Base-by-base conservation (phyloP, 2,888 invertebrate genomes). In the Hoplodrina blanda region DNA sequence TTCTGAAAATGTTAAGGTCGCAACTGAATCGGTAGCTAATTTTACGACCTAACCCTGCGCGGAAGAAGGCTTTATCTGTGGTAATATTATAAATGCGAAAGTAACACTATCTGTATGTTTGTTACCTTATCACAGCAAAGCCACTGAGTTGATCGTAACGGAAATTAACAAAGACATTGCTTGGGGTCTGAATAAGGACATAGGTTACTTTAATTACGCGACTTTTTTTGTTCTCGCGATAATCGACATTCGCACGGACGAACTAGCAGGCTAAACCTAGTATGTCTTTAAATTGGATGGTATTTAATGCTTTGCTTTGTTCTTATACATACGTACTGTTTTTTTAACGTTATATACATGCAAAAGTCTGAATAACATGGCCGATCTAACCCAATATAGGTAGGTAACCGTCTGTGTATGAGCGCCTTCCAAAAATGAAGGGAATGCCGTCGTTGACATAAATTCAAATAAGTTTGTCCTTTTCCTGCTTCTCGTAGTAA, bases 1-100 rank as follows among this genome's bases (percentile, higher is more conserved):
- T 62, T 53, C 41, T 44, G 52, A 50, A 57, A 66, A 56, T 69
- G 65, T 75, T 49, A 66, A 81, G 71, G 77, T 62, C 52, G 30
- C 15, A 33, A 52, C 61, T 73, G 55, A 55, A 62, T 79, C 17
- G 13, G 46, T 46, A 25, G 25, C 1, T 15, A 54, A 60, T 57
- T 33, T 61, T 62, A 44, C 10, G 44, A n/a, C 44, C 49, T 54
- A 30, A n/a, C n/a, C 20, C 13, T 17, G 33, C 4, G 13, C 13
- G 46, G 41, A 49, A 30, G 46, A 72, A 49, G 17, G 6, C 25
- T 73, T 50, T n/a, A 11, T 20, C 20, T 8, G 8, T 8, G n/a
- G n/a, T n/a, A n/a, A n/a, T n/a, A n/a, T n/a, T n/a, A 25, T 25
- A 25, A 25, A 25, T 25, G 25, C 25, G 25, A 25, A 25, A 37